These are phyloP conservation scores for Corticium candelabrum DNA, from an alignment of 37 sponge, comb jelly and placozoan genomes.

Conservation along the genomic window DNA sequence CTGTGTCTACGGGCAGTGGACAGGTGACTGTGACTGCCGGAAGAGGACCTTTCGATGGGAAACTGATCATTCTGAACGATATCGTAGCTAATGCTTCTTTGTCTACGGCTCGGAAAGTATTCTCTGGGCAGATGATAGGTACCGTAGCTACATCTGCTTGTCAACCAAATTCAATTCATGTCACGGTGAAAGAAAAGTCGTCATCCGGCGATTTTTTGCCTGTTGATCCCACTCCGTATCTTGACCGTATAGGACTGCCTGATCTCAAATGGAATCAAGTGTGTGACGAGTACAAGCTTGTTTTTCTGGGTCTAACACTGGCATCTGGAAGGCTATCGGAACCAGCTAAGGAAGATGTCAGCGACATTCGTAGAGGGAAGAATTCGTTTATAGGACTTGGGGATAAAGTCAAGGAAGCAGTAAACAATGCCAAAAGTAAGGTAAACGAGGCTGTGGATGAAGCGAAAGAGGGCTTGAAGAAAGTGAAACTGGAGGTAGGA, in stretches of 20 bases:
- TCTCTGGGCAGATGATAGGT: neutral
- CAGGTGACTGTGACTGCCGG: constrained; percentile 27
- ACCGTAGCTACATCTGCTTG: neutral
- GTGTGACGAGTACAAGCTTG: neutral
- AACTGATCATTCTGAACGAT: constrained; percentile 39
- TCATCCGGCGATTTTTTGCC: neutral
- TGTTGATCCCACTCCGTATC: neutral
- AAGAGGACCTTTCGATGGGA: constrained; percentile 26
- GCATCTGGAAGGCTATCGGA: neutral
- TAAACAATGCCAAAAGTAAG: neutral
- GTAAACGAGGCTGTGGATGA: too few relatives aligned
- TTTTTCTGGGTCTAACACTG: neutral
- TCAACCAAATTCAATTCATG: neutral
- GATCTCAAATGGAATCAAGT: neutral
- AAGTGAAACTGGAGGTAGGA: too few relatives aligned
- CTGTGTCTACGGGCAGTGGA: constrained; percentile 1
- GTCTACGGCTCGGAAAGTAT: neutral
- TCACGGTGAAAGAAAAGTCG: neutral
- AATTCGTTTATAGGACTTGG: neutral
- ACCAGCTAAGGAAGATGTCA: neutral
- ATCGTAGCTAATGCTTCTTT: constrained; percentile 16
- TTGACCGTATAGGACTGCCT: neutral
- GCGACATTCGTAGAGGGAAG: neutral
- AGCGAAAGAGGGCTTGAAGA: too few relatives aligned
- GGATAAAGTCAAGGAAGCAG: neutral